phyloP scores from a whole-genome alignment of 2,888 invertebrate species.

The Micoletzkya japonica region DNA sequence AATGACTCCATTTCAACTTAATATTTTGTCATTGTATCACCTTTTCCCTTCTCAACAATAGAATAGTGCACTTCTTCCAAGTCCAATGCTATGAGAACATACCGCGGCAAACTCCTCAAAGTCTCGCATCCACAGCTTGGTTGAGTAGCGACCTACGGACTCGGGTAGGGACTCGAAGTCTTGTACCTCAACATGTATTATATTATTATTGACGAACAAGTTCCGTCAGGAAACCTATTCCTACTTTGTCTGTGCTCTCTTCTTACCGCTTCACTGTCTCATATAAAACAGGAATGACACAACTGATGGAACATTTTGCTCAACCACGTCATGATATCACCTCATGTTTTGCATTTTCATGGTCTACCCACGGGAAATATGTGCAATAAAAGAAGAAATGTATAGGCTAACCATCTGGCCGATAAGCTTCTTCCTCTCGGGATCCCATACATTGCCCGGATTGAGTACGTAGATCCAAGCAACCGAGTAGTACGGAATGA shows the following conservation, averaged over 20 bases:
- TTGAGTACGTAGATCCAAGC: slow-evolving; percentile 57
- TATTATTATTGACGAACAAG: not conserved
- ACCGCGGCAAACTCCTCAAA: slow-evolving; percentile 29
- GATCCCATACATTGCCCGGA: slow-evolving; percentile 56
- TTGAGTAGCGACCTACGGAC: slow-evolving; percentile 54
- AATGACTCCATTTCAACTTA: too few relatives aligned
- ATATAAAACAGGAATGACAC: too few relatives aligned
- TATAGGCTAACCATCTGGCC: not conserved
- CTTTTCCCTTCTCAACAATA: too few relatives aligned
- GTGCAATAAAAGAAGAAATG: slow-evolving; percentile 1
- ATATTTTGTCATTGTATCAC: too few relatives aligned
- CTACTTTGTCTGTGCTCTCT: too few relatives aligned
- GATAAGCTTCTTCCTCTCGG: slow-evolving; percentile 18
- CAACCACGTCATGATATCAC: too few relatives aligned
- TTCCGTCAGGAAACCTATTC: not conserved
- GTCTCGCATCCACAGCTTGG: slow-evolving; percentile 57
- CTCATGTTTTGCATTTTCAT: too few relatives aligned
- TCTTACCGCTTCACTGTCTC: too few relatives aligned
- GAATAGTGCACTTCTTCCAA: too few relatives aligned
- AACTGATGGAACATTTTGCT: too few relatives aligned
- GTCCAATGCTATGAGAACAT: not conserved
- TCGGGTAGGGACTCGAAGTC: slow-evolving; percentile 55
- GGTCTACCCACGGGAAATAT: too few relatives aligned
- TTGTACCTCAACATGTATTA: slow-evolving; percentile 31
- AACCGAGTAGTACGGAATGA: slow-evolving; percentile 58